These are phyloP conservation scores for Diogma glabrata DNA, from an alignment of 2,888 invertebrate genomes.

Conservation along the genomic window DNA sequence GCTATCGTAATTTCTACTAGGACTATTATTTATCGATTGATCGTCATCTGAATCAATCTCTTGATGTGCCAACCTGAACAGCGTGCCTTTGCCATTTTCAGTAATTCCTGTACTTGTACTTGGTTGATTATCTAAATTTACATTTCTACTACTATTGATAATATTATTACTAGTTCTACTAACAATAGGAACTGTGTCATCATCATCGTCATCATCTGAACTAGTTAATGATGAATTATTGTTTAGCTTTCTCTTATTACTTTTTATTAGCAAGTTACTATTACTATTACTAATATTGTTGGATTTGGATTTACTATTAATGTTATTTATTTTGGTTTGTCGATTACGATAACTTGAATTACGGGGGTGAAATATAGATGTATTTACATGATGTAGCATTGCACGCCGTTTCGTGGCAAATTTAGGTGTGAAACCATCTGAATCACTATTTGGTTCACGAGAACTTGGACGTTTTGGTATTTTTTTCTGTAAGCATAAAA, in stretches of 20 bases:
- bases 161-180: constrained; percentile 2
- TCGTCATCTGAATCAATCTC: constrained; percentile 50
- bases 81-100: constrained; percentile 26
- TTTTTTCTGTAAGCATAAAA: constrained; percentile 10
- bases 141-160: not conserved
- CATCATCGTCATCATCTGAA: constrained; percentile 5
- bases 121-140: constrained; percentile 42
- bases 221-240: constrained; percentile 6
- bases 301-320: not conserved
- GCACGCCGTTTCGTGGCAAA: constrained; percentile 8
- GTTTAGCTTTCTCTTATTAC: constrained; percentile 4
- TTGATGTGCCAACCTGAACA: constrained; percentile 44
- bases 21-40: constrained; percentile 29
- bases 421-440: constrained; percentile 12
- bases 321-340: constrained; percentile 2
- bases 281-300: constrained; percentile 7
- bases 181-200: constrained; percentile 3
- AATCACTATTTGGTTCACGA: constrained; percentile 14
- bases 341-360: constrained; percentile 4
- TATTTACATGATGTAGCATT: constrained; percentile 10
- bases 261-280: constrained; percentile 4
- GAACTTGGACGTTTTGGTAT: constrained; percentile 13
- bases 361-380: constrained; percentile 11
- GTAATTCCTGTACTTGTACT: constrained; percentile 53
- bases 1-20: not conserved